phyloP scores from a whole-genome alignment of 2,797 vertebrate genomes.

The Eleutherodactylus coqui region DNA sequence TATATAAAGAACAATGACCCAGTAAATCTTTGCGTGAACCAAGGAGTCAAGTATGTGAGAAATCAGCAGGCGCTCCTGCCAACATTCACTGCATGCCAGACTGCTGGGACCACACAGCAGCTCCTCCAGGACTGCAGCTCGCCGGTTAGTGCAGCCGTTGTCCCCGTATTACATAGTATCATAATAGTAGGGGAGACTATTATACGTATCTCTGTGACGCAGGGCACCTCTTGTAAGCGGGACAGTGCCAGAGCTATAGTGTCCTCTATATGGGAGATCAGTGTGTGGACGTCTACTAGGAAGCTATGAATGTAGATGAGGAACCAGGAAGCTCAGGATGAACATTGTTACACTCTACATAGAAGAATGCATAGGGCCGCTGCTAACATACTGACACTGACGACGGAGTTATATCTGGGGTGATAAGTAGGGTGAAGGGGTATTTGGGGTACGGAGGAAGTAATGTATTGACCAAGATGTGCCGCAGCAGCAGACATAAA shows the following conservation, averaged over 20 bases:
- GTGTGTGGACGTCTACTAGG: neutral
- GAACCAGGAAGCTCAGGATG: neutral
- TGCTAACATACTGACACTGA: neutral
- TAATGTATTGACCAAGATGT: neutral
- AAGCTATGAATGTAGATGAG: neutral
- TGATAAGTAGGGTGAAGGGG: neutral
- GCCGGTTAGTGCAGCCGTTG: too few species aligned
- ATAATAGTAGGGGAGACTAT: neutral
- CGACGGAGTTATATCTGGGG: neutral
- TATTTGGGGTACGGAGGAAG: neutral
- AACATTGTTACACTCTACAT: neutral
- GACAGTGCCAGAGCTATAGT: neutral
- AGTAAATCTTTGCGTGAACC: constrained; percentile 23
- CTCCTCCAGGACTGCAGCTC: neutral
- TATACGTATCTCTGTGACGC: neutral
- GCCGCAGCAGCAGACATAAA: neutral
- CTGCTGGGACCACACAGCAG: constrained; percentile 47
- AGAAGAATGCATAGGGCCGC: too few species aligned
- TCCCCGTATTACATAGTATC: neutral
- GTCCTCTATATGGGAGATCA: neutral
- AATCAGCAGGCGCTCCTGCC: constrained; percentile 4
- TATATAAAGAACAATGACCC: constrained; percentile 60
- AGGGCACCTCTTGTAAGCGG: neutral
- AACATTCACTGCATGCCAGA: constrained; percentile 54
- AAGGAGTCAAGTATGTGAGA: constrained; percentile 20